These are phyloP conservation scores for Drosophila longiperda DNA, from an alignment of 2,888 invertebrate species.

Conservation along the genomic window DNA sequence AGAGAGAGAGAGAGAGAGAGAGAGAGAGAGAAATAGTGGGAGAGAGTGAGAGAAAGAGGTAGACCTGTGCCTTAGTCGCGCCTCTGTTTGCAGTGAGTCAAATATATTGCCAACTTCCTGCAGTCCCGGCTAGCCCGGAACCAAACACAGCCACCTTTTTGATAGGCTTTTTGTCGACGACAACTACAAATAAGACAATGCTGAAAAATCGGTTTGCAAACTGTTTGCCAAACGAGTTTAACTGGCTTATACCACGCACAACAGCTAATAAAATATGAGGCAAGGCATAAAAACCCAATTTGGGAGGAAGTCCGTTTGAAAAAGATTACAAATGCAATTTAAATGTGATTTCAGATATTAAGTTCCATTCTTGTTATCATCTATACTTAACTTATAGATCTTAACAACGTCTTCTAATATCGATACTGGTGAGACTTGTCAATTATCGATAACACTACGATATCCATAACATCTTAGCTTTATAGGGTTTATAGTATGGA, in stretches of 20 bases:
- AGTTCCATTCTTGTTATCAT: neutral
- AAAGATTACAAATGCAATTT: neutral
- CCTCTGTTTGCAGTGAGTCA: constrained; percentile 79
- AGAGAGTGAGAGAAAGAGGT: constrained; percentile 7
- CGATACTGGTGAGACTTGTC: neutral
- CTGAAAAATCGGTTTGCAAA: constrained; percentile 9
- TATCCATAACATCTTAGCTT: neutral
- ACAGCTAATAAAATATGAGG: neutral
- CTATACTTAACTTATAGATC: neutral
- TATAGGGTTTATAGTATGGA: constrained; percentile 9
- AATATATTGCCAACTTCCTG: constrained; percentile 83
- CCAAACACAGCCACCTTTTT: constrained; percentile 53
- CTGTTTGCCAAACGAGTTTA: constrained; percentile 2
- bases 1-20: neutral
- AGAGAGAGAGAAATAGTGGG: neutral
- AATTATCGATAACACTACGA: neutral
- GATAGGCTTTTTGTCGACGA: constrained; percentile 65
- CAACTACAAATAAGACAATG: constrained; percentile 28
- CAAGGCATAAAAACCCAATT: neutral
- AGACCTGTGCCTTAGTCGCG: constrained; percentile 62
- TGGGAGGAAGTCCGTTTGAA: neutral
- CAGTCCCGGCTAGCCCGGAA: constrained; percentile 52
- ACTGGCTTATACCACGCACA: constrained; percentile 33
- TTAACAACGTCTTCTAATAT: neutral
- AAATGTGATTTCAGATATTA: neutral